These are phyloP conservation scores for Polia nebulosa DNA, from an alignment of 2,888 invertebrate species.

Conservation along the genomic window DNA sequence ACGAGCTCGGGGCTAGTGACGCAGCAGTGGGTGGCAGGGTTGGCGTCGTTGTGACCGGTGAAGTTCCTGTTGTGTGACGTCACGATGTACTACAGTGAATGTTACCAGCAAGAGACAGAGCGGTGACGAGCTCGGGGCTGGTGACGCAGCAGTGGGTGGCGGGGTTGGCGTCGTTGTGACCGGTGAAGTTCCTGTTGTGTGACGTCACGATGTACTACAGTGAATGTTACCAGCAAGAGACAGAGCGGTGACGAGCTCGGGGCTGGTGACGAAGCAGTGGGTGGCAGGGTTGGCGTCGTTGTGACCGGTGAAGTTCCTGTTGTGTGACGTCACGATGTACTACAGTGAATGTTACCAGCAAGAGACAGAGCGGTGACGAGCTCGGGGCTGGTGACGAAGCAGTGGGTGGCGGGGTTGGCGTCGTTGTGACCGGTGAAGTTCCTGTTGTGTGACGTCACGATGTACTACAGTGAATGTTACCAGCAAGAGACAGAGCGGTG, in stretches of 20 bases:
- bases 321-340: constrained; percentile 98
- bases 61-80: too few species aligned
- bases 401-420: constrained; percentile 99
- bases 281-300: constrained; percentile 99
- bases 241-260: constrained; percentile 98
- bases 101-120: too few species aligned
- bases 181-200: neutral
- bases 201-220: neutral
- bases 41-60: too few species aligned
- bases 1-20: too few species aligned
- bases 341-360: constrained; percentile 7
- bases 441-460: constrained; percentile 99
- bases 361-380: constrained; percentile 98
- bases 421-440: constrained; percentile 99
- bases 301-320: constrained; percentile 99
- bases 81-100: too few species aligned
- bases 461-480: constrained; percentile 75
- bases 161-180: too few species aligned
- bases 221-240: constrained; percentile 94
- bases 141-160: too few species aligned
- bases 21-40: too few species aligned
- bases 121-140: too few species aligned
- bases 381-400: constrained; percentile 99
- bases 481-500: too few species aligned
- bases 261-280: constrained; percentile 99